These are phyloP conservation scores for Pelosia muscerda DNA, from an alignment of 2,888 invertebrate genomes.

Conservation along the genomic window DNA sequence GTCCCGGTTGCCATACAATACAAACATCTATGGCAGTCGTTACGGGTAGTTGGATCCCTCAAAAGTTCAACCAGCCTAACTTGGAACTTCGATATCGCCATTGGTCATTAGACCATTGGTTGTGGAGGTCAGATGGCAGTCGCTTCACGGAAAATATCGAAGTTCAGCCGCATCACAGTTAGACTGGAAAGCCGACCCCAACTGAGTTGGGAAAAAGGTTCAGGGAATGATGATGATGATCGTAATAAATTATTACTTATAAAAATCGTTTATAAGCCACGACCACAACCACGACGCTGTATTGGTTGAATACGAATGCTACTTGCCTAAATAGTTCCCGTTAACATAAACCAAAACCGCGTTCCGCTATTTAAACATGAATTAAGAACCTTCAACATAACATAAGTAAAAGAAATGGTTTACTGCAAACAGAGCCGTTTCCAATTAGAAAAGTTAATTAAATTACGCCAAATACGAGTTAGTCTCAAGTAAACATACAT, in stretches of 20 bases:
- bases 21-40: too few species aligned
- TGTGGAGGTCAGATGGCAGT: too few species aligned
- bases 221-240: too few species aligned
- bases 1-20: too few species aligned
- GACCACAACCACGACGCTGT: not conserved
- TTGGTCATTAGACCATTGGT: too few species aligned
- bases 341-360: slow-evolving; percentile 27
- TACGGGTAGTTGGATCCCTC: too few species aligned
- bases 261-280: slow-evolving; percentile 4
- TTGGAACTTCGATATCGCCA: too few species aligned
- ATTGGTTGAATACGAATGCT: slow-evolving; percentile 24
- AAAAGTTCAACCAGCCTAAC: too few species aligned
- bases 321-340: slow-evolving; percentile 17
- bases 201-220: too few species aligned
- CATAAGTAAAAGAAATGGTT: slow-evolving; percentile 26
- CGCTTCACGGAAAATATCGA: too few species aligned
- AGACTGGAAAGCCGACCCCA: too few species aligned
- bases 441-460: slow-evolving; percentile 60
- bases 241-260: not conserved
- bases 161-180: too few species aligned
- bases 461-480: slow-evolving; percentile 53
- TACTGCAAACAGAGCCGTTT: slow-evolving; percentile 29
- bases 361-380: slow-evolving; percentile 45
- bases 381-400: slow-evolving; percentile 33
- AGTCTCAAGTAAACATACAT: slow-evolving; percentile 53